A percentile compares a stretch with the other conserved stretches of the same genome.
phyloP scores from a whole-genome alignment of 2,797 vertebrate species.

The Urosaurus nigricauda region DNA sequence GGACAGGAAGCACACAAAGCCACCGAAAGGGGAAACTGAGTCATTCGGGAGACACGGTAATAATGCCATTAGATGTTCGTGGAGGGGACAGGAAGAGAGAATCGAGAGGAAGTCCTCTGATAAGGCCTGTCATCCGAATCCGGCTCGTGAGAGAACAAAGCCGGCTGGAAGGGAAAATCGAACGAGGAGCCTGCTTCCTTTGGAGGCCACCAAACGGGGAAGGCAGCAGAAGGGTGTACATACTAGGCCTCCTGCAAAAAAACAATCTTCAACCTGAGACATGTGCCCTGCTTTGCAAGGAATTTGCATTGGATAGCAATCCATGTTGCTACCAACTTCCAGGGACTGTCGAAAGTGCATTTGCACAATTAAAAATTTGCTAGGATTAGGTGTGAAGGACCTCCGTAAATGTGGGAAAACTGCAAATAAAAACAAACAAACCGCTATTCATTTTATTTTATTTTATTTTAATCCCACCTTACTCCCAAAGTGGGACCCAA shows the following conservation, averaged over 20 bases:
- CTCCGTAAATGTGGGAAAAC: too few species aligned
- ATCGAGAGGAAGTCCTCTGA: not conserved
- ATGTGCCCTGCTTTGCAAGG: too few species aligned
- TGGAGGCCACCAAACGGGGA: not conserved
- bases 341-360: not conserved
- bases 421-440: too few species aligned
- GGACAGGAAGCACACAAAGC: not conserved
- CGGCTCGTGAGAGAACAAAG: not conserved
- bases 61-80: not conserved
- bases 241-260: not conserved
- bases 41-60: not conserved
- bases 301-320: too few species aligned
- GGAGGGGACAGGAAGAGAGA: not conserved
- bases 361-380: not conserved
- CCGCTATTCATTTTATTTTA: too few species aligned
- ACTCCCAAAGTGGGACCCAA: too few species aligned
- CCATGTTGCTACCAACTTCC: too few species aligned
- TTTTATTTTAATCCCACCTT: too few species aligned
- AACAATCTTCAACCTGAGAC: not conserved
- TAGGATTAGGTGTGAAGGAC: too few species aligned
- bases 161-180: not conserved
- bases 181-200: too few species aligned
- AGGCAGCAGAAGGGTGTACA: too few species aligned
- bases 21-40: not conserved
- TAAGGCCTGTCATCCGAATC: not conserved